Conservation (phyloP, 2,888 invertebrate genomes). For the Polyommatus iphigenia region DNA sequence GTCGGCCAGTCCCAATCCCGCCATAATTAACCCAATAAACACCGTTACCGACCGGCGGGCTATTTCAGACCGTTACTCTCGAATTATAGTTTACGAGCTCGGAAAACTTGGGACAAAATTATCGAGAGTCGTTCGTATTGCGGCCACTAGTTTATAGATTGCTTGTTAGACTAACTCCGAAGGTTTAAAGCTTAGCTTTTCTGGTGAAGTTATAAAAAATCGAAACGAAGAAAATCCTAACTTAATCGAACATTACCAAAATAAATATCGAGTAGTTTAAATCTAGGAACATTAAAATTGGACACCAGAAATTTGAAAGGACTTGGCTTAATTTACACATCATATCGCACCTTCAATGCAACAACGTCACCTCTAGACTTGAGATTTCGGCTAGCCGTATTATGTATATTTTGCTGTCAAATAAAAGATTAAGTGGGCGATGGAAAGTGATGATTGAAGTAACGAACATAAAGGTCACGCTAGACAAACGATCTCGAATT, state of each 20-base stretch:
- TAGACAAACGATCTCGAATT: conserved; percentile 31
- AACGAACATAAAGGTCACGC: conserved; percentile 31
- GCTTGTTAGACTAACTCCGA: not conserved
- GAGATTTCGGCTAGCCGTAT: no score
- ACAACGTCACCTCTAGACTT: no score
- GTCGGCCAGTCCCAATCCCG: conserved; percentile 14
- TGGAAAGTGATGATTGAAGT: not conserved
- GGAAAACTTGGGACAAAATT: conserved; percentile 28
- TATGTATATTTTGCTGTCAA: not conserved
- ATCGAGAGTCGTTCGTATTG: not conserved
- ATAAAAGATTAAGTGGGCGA: conserved; percentile 7
- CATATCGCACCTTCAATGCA: no score
- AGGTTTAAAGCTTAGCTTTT: not conserved
- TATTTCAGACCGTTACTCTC: conserved; percentile 42
- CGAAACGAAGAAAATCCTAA: not conserved
- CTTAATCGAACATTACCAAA: not conserved
- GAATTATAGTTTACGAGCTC: conserved; percentile 39
- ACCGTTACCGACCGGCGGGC: conserved; percentile 39
- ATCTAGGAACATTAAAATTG: no score
- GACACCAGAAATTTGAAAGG: no score
- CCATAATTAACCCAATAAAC: conserved; percentile 38
- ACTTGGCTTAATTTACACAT: no score
- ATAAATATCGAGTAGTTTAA: no score
- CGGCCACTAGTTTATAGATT: not conserved
- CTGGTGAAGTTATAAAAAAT: not conserved